These are phyloP conservation scores for Abrostola tripartita DNA, from an alignment of 2,888 invertebrate species.

Conservation along the genomic window DNA sequence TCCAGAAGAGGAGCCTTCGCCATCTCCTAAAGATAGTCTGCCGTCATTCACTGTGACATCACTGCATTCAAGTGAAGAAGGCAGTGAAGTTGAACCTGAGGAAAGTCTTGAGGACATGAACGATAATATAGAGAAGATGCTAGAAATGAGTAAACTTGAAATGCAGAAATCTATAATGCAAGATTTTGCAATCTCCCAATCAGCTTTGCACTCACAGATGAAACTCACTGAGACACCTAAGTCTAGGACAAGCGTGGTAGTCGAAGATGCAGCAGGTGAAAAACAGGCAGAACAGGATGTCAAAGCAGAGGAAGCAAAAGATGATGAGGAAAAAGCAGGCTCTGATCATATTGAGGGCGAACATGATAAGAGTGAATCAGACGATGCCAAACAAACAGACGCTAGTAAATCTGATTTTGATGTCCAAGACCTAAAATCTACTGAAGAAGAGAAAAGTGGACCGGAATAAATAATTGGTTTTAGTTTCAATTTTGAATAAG, in stretches of 20 bases:
- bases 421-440: neutral
- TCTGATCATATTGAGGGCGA: constrained; percentile 4
- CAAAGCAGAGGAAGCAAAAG: constrained; percentile 26
- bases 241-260: constrained; percentile 58
- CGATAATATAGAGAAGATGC: constrained; percentile 66
- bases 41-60: constrained; percentile 76
- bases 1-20: constrained; percentile 54
- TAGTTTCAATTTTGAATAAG: neutral
- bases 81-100: constrained; percentile 34
- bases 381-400: neutral
- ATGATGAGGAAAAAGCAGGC: constrained; percentile 37
- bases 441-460: constrained; percentile 4
- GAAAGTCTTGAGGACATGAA: constrained; percentile 59
- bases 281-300: constrained; percentile 35
- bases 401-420: neutral
- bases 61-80: constrained; percentile 65
- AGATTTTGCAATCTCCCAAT: constrained; percentile 75
- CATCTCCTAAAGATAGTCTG: constrained; percentile 72
- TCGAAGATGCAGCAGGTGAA: constrained; percentile 38
- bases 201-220: constrained; percentile 61
- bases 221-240: constrained; percentile 51
- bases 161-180: constrained; percentile 80
- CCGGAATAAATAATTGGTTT: neutral
- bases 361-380: neutral
- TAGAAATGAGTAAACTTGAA: constrained; percentile 75